Percentiles rank a stretch among this genome's conserved stretches.
phyloP scores from a whole-genome alignment of 2,797 vertebrate species.

The Cyclopterus lumpus region DNA sequence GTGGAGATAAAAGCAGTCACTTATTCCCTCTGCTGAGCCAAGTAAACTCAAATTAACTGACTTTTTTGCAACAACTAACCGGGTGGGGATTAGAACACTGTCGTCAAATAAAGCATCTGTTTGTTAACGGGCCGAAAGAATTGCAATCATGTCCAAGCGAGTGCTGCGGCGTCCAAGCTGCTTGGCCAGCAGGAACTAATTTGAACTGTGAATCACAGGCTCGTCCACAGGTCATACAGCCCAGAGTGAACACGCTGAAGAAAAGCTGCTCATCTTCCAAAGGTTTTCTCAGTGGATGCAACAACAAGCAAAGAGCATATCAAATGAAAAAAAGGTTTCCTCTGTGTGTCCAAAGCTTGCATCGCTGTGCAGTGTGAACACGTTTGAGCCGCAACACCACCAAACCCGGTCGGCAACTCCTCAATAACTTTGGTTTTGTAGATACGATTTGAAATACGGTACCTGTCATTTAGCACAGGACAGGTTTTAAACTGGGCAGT shows the following conservation, averaged over 20 bases:
- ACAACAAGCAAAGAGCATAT: slow-evolving; percentile 62
- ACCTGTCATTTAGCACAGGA: neutral
- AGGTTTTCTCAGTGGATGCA: slow-evolving; percentile 62
- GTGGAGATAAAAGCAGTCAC: slow-evolving; percentile 52
- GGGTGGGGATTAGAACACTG: slow-evolving; percentile 54
- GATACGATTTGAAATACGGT: slow-evolving; percentile 4
- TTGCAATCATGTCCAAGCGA: slow-evolving; percentile 28
- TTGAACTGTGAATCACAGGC: slow-evolving; percentile 64
- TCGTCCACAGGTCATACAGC: slow-evolving; percentile 66
- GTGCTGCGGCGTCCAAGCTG: slow-evolving; percentile 30
- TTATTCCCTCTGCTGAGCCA: slow-evolving; percentile 36
- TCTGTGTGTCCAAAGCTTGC: slow-evolving; percentile 53
- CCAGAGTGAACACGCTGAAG: slow-evolving; percentile 50
- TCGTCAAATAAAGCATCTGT: slow-evolving; percentile 66
- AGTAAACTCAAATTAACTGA: slow-evolving; percentile 68
- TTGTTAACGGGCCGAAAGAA: slow-evolving; percentile 42
- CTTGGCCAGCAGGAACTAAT: slow-evolving; percentile 67
- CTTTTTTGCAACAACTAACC: slow-evolving; percentile 52
- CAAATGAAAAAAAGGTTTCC: slow-evolving; percentile 34
- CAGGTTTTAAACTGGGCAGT: neutral
- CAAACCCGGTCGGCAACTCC: slow-evolving; percentile 22
- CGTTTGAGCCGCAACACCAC: slow-evolving; percentile 1
- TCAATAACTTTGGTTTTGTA: slow-evolving; percentile 6
- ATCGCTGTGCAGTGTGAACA: slow-evolving; percentile 29
- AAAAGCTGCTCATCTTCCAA: slow-evolving; percentile 62